Base-by-base conservation (phyloP, 1,140 invertebrate species). In the Eupristina koningsbergeri region DNA sequence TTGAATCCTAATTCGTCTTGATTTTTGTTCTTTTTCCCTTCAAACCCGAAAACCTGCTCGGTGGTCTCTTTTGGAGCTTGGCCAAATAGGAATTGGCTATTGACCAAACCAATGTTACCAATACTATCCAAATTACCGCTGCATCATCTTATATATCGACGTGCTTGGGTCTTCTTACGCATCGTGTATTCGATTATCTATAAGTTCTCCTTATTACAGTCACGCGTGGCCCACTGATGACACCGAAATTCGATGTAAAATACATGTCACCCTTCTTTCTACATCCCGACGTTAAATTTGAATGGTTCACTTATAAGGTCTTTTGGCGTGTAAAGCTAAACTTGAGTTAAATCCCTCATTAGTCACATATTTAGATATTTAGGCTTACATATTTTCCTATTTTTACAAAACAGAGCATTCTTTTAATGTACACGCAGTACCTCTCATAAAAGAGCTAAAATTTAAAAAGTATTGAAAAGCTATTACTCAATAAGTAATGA, bases 1-100 rank as follows among this genome's bases (percentile, higher is more conserved):
- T n/a, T 26, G 34, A 61, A 50, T 69, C 36, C 29, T 39, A 11
- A 39, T 19, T 67, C 41, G 3, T 7, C 39, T 47, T 39, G 50
- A 61, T 36, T 77, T 77, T 75, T 36, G 19, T 53, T 36, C 53
- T 31, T 78, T 61, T 78, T 64, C 41, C 41, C 58, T 29, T 39
- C 45, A 39, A 2, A 63, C 13, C 67, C 41, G 41, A 36, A 69
- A 69, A 69, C n/a, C 31, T 26, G 64, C 17, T 11, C 31, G 36
- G 50, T 36, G 45, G 78, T 63, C 53, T 85, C 87, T 84, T 87
- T 90, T 92, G 91, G 91, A 91, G 71, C 61, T 29, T 71, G 85
- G 91, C 91, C 91, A 92, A 92, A 89, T 92, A 91, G 90, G 88
- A 92, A 92, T 91, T 91, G 90, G 91, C 90, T 89, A 91, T 92